Conservation (phyloP, 2,113 vertebrate genomes). For the Campylomormyrus tamandua region DNA sequence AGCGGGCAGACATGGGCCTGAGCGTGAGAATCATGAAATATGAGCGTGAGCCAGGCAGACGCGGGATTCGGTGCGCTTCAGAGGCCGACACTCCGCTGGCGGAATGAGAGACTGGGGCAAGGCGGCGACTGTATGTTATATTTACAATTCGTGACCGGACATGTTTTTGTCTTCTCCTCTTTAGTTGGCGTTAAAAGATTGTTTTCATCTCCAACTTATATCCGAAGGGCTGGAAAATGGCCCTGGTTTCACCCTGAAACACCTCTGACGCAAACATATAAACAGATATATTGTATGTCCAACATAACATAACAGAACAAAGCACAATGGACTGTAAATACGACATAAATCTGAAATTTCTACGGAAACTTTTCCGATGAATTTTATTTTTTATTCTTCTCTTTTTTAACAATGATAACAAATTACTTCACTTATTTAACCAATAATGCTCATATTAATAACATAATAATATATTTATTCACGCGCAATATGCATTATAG, state of each 20-base stretch:
- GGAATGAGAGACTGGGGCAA: background rate
- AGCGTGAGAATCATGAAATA: slow-evolving; percentile 7
- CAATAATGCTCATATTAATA: background rate
- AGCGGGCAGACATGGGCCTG: background rate
- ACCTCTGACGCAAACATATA: background rate
- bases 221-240: background rate
- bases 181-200: background rate
- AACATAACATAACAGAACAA: background rate
- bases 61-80: background rate
- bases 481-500: background rate
- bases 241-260: background rate
- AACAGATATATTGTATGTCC: background rate
- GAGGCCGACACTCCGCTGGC: background rate
- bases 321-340: background rate
- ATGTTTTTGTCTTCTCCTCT: background rate
- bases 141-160: background rate
- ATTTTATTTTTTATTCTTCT: background rate
- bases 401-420: background rate
- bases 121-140: background rate
- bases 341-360: background rate
- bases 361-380: background rate
- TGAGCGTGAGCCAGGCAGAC: background rate
- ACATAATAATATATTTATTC: background rate
- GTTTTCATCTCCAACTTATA: background rate
- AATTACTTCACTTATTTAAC: background rate